phyloP scores from a whole-genome alignment of 2,113 vertebrate genomes.

The Amphilophus citrinellus region DNA sequence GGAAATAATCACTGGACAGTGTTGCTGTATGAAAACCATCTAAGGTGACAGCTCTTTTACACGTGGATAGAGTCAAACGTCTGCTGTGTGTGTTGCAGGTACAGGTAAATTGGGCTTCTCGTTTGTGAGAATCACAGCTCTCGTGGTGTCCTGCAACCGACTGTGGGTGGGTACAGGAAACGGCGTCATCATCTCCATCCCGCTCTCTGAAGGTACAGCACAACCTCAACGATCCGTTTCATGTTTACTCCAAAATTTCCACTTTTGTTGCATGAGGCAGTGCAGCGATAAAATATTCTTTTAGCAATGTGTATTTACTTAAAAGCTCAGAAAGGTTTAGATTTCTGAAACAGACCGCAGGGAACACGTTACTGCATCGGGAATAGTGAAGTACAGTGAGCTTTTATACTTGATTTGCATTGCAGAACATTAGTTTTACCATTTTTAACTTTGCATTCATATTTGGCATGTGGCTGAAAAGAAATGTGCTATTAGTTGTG shows the following conservation, averaged over 20 bases:
- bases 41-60: neutral
- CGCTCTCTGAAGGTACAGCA: slow-evolving; percentile 92
- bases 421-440: neutral
- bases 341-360: too few relatives aligned
- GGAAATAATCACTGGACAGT: neutral
- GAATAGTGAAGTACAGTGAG: neutral
- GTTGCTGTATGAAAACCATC: neutral
- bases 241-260: neutral
- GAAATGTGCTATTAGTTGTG: neutral
- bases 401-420: neutral
- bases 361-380: neutral
- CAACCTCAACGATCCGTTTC: neutral
- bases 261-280: neutral
- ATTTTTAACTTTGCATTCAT: neutral
- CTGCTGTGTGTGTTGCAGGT: slow-evolving; percentile 78
- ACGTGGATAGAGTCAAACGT: neutral
- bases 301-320: slow-evolving; percentile 1
- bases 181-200: slow-evolving; percentile 98
- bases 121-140: slow-evolving; percentile 96
- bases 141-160: slow-evolving; percentile 93
- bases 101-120: slow-evolving; percentile 98
- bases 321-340: neutral
- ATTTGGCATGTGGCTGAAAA: neutral
- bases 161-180: slow-evolving; percentile 99
- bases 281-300: neutral